Evolutionary conservation across 2,113 vertebrate species (phyloP).

Genomic region (Istiophorus platypterus): DNA sequence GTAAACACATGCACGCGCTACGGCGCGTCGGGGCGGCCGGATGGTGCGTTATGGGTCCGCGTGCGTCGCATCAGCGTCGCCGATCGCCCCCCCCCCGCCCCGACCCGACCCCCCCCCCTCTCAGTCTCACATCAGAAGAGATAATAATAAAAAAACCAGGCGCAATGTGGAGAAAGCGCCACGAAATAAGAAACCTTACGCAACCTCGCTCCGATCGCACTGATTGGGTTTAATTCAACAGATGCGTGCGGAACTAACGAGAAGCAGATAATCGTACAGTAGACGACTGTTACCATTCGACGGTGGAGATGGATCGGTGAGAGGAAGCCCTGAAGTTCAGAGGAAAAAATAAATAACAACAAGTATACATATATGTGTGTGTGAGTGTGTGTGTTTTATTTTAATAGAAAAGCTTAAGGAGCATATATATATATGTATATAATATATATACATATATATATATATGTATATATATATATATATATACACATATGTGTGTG

Average conservation of each 20-base stretch:
- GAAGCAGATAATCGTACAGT: too few species aligned
- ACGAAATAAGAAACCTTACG: slow-evolving; percentile 18
- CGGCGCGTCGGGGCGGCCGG: not conserved
- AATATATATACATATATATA: too few species aligned
- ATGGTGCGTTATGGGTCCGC: slow-evolving; percentile 17
- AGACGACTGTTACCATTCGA: not conserved
- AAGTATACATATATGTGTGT: too few species aligned
- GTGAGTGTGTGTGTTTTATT: too few species aligned
- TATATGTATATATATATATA: too few species aligned
- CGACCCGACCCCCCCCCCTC: slow-evolving; percentile 27
- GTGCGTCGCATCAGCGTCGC: too few species aligned
- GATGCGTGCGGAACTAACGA: not conserved
- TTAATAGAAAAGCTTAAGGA: too few species aligned
- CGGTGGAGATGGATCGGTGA: not conserved
- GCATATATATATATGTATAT: too few species aligned
- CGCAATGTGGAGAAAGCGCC: not conserved
- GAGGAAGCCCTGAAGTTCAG: not conserved
- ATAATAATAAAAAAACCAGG: not conserved
- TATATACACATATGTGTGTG: too few species aligned
- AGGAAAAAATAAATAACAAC: not conserved
- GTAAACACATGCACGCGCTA: slow-evolving; percentile 68
- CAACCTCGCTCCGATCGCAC: slow-evolving; percentile 14
- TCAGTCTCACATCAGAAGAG: not conserved
- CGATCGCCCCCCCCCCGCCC: too few species aligned
- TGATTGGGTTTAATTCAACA: not conserved